A percentile compares a stretch with the other conserved stretches of the same genome.
These are phyloP conservation scores for Gorsachius magnificus DNA, from an alignment of 2,797 vertebrate genomes.

Conservation along the genomic window DNA sequence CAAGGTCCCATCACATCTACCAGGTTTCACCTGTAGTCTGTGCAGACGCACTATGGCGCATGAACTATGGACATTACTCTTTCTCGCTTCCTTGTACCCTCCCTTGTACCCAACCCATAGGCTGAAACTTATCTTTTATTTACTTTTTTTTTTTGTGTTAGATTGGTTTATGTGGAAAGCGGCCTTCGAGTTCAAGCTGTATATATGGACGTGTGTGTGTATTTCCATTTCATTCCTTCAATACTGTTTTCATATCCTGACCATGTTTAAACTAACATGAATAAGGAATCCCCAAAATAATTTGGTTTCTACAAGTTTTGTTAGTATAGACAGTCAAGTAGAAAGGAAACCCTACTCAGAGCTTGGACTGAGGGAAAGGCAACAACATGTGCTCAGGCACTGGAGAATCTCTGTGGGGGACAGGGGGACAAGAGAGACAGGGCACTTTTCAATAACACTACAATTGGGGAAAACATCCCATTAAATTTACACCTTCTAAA, in stretches of 20 bases:
- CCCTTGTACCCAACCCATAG: neutral
- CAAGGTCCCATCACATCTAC: neutral
- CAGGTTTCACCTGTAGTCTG: neutral
- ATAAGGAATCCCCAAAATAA: neutral
- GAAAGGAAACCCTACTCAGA: neutral
- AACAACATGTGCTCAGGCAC: neutral
- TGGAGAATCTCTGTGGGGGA: neutral
- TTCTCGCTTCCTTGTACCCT: neutral
- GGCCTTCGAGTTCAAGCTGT: neutral
- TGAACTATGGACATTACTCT: neutral
- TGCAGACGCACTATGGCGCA: fast-evolving
- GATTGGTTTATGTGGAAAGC: neutral
- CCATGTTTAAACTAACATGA: neutral
- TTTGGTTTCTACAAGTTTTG: neutral
- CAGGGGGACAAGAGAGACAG: neutral
- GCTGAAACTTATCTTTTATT: neutral
- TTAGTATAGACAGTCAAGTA: neutral
- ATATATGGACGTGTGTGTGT: neutral
- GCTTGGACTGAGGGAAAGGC: neutral
- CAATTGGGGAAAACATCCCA: neutral
- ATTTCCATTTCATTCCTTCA: neutral
- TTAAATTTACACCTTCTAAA: neutral
- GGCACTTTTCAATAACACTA: neutral
- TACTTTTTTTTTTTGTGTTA: neutral
- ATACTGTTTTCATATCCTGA: neutral